These are phyloP conservation scores for Catamblyrhynchus diadema DNA, from an alignment of 2,797 vertebrate species.

Conservation along the genomic window DNA sequence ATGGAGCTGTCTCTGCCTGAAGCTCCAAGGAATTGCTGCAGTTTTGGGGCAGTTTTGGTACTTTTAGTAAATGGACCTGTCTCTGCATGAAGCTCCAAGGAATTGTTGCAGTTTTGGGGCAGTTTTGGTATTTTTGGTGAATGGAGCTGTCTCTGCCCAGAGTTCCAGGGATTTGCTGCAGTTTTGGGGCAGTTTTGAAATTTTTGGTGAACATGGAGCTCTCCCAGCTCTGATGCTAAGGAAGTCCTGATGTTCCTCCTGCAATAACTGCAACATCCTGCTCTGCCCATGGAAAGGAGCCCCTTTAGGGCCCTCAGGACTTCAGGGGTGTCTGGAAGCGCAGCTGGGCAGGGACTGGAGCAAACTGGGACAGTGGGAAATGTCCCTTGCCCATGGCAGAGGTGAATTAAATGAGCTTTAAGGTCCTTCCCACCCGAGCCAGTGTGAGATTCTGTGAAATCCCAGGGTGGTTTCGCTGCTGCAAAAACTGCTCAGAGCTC, in stretches of 20 bases:
- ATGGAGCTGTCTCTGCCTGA: fast-evolving
- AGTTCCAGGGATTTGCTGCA: fast-evolving
- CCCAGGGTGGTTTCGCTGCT: not conserved
- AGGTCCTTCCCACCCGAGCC: not conserved
- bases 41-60: not conserved
- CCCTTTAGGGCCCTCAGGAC: not conserved
- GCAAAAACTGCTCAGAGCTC: not conserved
- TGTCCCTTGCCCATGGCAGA: no score
- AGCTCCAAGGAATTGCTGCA: fast-evolving
- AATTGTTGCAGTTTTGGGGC: not conserved
- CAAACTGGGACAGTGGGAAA: fast-evolving
- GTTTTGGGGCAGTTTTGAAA: not conserved
- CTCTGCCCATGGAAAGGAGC: fast-evolving
- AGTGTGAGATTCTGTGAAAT: fast-evolving
- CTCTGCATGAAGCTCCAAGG: fast-evolving
- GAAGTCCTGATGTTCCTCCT: not conserved
- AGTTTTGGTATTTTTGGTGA: not conserved
- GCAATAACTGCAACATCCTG: fast-evolving
- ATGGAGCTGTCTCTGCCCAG: fast-evolving
- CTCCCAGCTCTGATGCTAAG: fast-evolving
- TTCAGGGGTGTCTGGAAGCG: no score
- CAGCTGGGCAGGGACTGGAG: not conserved
- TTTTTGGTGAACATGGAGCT: not conserved
- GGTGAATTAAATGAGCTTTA: not conserved
- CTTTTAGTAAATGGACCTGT: not conserved